Evolutionary conservation across 2,888 invertebrate species (phyloP).

Genomic region (Agrochola macilenta): DNA sequence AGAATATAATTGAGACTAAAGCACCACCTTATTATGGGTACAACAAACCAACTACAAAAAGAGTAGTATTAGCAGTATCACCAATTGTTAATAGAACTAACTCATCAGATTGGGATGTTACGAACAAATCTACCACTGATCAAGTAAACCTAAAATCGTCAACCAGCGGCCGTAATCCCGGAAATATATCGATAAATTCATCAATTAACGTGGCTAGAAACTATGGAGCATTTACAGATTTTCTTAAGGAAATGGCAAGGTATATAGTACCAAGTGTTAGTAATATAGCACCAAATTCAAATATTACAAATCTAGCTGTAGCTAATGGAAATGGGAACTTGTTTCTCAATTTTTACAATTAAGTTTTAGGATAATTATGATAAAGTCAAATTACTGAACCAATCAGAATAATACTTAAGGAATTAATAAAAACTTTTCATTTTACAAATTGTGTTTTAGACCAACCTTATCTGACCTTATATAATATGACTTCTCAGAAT

Average conservation of each 20-base stretch:
- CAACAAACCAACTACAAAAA: too few relatives aligned
- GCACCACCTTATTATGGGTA: too few relatives aligned
- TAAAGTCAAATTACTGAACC: not conserved
- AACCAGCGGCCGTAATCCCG: too few relatives aligned
- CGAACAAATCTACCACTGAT: not conserved
- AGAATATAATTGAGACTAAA: too few relatives aligned
- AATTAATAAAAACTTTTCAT: not conserved
- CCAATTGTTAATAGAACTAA: not conserved
- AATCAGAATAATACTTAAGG: not conserved
- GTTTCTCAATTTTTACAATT: slow-evolving; percentile 2
- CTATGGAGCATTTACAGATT: not conserved
- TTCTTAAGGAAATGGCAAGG: slow-evolving; percentile 12
- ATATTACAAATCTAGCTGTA: slow-evolving; percentile 3
- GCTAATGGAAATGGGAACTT: slow-evolving; percentile 18
- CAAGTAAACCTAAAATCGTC: not conserved
- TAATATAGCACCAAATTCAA: slow-evolving; percentile 12
- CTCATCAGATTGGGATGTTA: not conserved
- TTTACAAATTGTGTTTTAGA: not conserved
- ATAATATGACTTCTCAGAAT: too few relatives aligned
- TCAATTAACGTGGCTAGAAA: not conserved
- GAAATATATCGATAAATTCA: not conserved
- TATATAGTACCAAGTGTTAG: not conserved
- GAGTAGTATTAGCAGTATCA: not conserved
- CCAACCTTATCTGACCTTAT: too few relatives aligned
- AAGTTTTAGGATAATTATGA: not conserved